Evolutionary conservation across 2,888 invertebrate species (phyloP).

Genomic region (Malthinus flaveolus): DNA sequence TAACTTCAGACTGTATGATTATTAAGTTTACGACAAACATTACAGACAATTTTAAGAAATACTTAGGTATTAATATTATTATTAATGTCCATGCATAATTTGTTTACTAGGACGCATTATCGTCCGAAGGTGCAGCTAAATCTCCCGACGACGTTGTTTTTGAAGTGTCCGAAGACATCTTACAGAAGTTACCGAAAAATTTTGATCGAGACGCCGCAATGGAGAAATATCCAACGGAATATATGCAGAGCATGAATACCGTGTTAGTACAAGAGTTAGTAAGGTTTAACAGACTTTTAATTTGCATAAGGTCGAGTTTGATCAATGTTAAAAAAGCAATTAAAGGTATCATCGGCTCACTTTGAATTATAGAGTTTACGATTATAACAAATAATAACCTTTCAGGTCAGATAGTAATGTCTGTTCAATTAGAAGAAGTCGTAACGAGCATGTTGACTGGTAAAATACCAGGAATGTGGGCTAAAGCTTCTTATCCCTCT

Average conservation of each 20-base stretch:
- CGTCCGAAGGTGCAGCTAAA: slow-evolving; percentile 62
- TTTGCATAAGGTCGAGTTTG: slow-evolving; percentile 73
- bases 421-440: slow-evolving; percentile 82
- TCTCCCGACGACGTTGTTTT: slow-evolving; percentile 81
- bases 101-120: slow-evolving; percentile 62
- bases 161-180: slow-evolving; percentile 77
- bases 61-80: no score
- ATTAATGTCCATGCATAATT: slow-evolving; percentile 7
- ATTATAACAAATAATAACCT: neutral
- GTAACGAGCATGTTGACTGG: slow-evolving; percentile 80
- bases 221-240: slow-evolving; percentile 72
- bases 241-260: slow-evolving; percentile 92
- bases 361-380: no score
- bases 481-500: slow-evolving; percentile 85
- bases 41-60: no score
- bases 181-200: slow-evolving; percentile 73
- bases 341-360: slow-evolving; percentile 64
- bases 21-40: no score
- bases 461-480: slow-evolving; percentile 84
- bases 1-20: no score
- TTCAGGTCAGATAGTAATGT: slow-evolving; percentile 84
- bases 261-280: slow-evolving; percentile 88
- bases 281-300: slow-evolving; percentile 75
- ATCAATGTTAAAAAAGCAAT: slow-evolving; percentile 82
- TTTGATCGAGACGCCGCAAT: slow-evolving; percentile 69